A percentile compares a stretch with the other conserved stretches of the same genome.
Conservation (phyloP, 2,888 invertebrate species). For the Dorcus hopei region DNA sequence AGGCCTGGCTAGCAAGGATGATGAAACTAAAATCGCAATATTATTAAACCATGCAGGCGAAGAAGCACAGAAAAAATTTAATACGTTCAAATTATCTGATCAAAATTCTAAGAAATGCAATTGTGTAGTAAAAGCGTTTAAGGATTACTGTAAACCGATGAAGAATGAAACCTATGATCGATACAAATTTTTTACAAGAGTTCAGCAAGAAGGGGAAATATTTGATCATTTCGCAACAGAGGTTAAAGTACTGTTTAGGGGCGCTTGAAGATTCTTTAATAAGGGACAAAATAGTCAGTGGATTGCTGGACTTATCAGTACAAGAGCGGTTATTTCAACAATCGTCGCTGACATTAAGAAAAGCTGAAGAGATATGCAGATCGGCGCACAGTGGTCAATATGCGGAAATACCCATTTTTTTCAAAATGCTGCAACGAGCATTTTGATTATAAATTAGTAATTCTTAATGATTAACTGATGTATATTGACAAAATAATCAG, state of each 20-base stretch:
- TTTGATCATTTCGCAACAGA: constrained; percentile 17
- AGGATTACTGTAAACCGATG: constrained; percentile 12
- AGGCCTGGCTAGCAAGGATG: constrained; percentile 10
- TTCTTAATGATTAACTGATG: too few species aligned
- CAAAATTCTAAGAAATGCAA: constrained; percentile 4
- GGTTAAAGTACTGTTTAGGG: constrained; percentile 10
- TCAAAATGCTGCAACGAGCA: too few species aligned
- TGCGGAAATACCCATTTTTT: too few species aligned
- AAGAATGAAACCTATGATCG: constrained; percentile 16
- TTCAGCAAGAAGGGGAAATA: constrained; percentile 14
- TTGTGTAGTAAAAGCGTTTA: constrained; percentile 13
- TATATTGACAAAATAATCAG: too few species aligned
- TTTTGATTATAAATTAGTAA: too few species aligned
- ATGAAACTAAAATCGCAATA: constrained; percentile 10
- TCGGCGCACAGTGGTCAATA: too few species aligned
- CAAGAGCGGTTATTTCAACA: constrained; percentile 23
- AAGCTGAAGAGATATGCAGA: constrained; percentile 21
- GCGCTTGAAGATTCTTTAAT: constrained; percentile 8
- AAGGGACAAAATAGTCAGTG: constrained; percentile 15
- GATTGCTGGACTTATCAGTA: constrained; percentile 17
- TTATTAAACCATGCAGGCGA: constrained; percentile 10
- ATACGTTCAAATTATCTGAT: constrained; percentile 17
- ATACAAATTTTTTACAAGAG: constrained; percentile 17
- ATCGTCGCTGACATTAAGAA: constrained; percentile 8
- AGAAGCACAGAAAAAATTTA: constrained; percentile 22